Evolutionary conservation across 1,140 invertebrate species (phyloP), one percentile per base, ranked within the genome.

Genomic region (Trypoxylus dichotomus): DNA sequence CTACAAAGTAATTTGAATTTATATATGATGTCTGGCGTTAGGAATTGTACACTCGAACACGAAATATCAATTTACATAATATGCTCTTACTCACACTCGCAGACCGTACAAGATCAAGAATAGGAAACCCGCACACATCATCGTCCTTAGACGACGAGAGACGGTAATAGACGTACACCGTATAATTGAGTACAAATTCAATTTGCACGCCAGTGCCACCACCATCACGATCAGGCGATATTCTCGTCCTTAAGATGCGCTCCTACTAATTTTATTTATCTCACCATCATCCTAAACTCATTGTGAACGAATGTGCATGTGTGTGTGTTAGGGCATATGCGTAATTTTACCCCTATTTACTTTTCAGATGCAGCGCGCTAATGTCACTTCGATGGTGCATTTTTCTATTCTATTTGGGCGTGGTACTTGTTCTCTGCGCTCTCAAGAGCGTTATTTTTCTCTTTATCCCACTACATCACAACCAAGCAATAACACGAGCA

Each of bases 111-210:
- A 6, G 15, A 54, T 6, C 47, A 54, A 19, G 6, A 54, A 13
- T 54, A 54, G 19, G 13, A 15, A 43, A 54, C 47, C 19, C 47
- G 15, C 47, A 54, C 15, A 6, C 47, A 6, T 54, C 15, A n/a
- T 19, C 47, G 7, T 54, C 13, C 47, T 54, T 19, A 54, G 47
- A 54, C 19, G 15, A 54, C 19, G 47, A 54, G 47, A 54, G 47
- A 19, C 15, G 47, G n/a, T 54, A 54, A n/a, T 54, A 54, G 15
- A 54, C 47, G 19, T 54, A 54, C 19, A 15, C 15, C 47, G n/a
- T 54, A 54, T 54, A 54, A 54, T 54, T 54, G 47, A 54, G 47
- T 54, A 54, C n/a, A 54, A 54, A 54, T 54, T 54, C n/a, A 54
- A 54, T 54, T 54, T 54, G 47, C 47, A 54, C 47, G 19, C 15